These are phyloP conservation scores for Pseudorhiza aurosa DNA, from an alignment of 30 jellyfish, hydroid and myxozoan species.

Conservation along the genomic window DNA sequence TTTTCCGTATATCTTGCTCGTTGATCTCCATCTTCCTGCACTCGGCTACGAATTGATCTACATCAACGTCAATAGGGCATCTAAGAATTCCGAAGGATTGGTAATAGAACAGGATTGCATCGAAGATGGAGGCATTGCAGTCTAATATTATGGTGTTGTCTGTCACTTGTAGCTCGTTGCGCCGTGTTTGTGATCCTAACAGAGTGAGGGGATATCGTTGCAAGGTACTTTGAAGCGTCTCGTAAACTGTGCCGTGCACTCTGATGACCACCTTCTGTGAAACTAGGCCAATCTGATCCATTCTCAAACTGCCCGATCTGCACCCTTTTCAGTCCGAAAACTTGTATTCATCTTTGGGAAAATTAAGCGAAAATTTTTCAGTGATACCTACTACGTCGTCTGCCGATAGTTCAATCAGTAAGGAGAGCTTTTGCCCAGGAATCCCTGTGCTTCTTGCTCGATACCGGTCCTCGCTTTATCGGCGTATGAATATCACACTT, in stretches of 20 bases:
- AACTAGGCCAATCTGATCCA: too few species aligned
- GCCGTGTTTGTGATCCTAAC: conserved; percentile 65
- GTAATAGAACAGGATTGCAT: conserved; percentile 87
- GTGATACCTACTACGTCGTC: too few species aligned
- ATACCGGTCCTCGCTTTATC: too few species aligned
- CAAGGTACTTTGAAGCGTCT: conserved; percentile 83
- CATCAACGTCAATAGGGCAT: conserved; percentile 73
- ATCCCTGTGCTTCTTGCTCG: too few species aligned
- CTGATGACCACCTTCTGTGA: conserved; percentile 51
- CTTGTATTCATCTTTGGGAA: too few species aligned
- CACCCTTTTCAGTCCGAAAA: too few species aligned
- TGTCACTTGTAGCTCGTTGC: conserved; percentile 11
- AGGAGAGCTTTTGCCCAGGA: too few species aligned
- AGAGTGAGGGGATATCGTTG: conserved; percentile 85
- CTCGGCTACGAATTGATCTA: conserved; percentile 82
- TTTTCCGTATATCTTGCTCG: conserved; percentile 45
- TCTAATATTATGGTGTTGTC: conserved; percentile 31
- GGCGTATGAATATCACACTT: too few species aligned
- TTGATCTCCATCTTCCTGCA: conserved; percentile 72
- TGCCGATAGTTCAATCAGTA: too few species aligned
- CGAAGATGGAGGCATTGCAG: conserved; percentile 76
- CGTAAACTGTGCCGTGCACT: conserved; percentile 81
- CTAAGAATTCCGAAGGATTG: conserved; percentile 90
- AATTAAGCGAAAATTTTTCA: too few species aligned
- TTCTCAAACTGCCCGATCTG: too few species aligned